These are phyloP conservation scores for Eurypyga helias DNA, from an alignment of 2,113 vertebrate genomes.

Conservation along the genomic window DNA sequence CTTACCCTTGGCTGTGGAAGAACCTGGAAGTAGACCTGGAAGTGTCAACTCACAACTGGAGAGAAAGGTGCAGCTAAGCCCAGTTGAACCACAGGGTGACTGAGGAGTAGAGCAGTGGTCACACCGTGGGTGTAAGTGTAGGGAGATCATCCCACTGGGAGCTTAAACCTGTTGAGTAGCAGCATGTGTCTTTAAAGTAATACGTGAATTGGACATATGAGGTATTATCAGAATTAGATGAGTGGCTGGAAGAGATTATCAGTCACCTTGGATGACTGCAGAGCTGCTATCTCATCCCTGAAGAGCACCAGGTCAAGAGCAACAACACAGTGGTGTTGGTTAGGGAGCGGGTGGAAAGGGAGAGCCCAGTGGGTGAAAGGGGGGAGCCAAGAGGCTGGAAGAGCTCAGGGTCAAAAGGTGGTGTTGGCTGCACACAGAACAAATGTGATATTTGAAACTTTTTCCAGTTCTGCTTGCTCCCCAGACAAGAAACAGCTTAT, in stretches of 20 bases:
- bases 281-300: fast-evolving
- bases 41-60: background rate
- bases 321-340: background rate
- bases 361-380: no score
- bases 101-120: background rate
- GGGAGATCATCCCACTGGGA: background rate
- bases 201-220: background rate
- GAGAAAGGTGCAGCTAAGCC: background rate
- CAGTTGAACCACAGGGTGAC: background rate
- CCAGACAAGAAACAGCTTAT: background rate
- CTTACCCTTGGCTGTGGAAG: background rate
- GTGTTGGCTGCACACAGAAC: background rate
- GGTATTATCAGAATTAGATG: background rate
- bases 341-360: fast-evolving
- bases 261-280: background rate
- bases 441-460: background rate
- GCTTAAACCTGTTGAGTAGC: background rate
- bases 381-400: background rate
- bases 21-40: background rate
- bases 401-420: background rate
- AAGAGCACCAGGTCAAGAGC: background rate
- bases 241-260: background rate
- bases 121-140: fast-evolving
- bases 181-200: background rate
- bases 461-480: background rate